Evolutionary conservation across 1,140 invertebrate genomes (phyloP), one percentile per base, ranked within the genome.

Genomic region (Drosophila tropicalis): DNA sequence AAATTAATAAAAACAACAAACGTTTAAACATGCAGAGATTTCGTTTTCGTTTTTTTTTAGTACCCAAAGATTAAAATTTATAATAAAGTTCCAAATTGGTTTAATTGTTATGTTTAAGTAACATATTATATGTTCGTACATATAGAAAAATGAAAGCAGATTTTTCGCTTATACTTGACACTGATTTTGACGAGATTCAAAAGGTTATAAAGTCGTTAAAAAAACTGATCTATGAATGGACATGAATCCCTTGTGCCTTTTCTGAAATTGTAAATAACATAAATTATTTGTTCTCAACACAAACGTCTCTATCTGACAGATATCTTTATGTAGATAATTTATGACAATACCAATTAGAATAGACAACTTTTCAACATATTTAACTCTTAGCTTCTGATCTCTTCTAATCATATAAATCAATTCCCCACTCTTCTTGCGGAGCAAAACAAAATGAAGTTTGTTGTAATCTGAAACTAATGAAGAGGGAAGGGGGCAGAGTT

Each of bases 321-420:
- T 56, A 65, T 56, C 39, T 72, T 1, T 3, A 51, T 51, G 44
- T 10, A 4, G 9, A 51, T 51, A 68, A 85, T 86, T 85, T 85
- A 85, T 81, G 79, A 62, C 60, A 29, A 29, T 47, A n/a, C 65
- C 79, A 85, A 85, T 85, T 85, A 85, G 78, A 86, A 86, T 63
- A 65, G 17, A 51, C 22, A 51, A 51, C 9, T 22, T 51, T 51
- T 51, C 44, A 51, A 22, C 44, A 51, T 51, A 22, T 22, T 12
- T 5, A 39, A 39, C 10, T 39, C 44, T 51, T 51, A 2, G 44
- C 44, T 19, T 22, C 44, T 82, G 72, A 75, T 69, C 62, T 75
- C 67, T 56, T 41, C 25, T 25, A 75, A 40, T 62, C 10, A 7
- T 25, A 67, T 73, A 74, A 62, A 19, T 25, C 58, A 62, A 74